Evolutionary conservation across 2,113 vertebrate genomes (phyloP).

Genomic region (Campylomormyrus numenius): DNA sequence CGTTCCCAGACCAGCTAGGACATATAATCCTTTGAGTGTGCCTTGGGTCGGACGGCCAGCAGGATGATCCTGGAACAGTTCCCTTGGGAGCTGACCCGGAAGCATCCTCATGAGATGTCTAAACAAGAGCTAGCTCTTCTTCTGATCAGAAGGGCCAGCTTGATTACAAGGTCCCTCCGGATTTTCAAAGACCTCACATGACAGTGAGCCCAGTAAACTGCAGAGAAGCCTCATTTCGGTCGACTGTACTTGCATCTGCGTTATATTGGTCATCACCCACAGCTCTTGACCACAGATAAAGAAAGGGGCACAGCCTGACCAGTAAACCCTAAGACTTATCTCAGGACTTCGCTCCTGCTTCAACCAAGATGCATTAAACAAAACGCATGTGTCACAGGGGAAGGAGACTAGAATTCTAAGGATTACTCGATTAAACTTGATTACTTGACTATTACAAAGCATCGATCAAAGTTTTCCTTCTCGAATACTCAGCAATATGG

Average conservation of each 20-base stretch:
- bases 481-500: background rate
- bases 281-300: background rate
- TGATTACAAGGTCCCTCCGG: background rate
- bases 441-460: background rate
- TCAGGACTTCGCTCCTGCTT: background rate
- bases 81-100: background rate
- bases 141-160: background rate
- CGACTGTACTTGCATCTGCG: background rate
- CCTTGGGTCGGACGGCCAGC: background rate
- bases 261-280: background rate
- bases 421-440: background rate
- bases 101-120: background rate
- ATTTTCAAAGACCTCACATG: background rate
- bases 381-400: background rate
- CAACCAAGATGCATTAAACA: background rate
- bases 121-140: background rate
- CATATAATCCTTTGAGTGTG: background rate
- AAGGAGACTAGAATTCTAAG: background rate
- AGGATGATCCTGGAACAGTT: background rate
- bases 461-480: background rate
- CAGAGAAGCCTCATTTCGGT: background rate
- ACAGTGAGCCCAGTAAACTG: background rate
- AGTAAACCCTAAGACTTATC: background rate
- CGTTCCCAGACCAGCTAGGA: background rate
- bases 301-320: background rate